Conservation (phyloP, 2,888 invertebrate genomes). For the Tenodera sinensis region DNA sequence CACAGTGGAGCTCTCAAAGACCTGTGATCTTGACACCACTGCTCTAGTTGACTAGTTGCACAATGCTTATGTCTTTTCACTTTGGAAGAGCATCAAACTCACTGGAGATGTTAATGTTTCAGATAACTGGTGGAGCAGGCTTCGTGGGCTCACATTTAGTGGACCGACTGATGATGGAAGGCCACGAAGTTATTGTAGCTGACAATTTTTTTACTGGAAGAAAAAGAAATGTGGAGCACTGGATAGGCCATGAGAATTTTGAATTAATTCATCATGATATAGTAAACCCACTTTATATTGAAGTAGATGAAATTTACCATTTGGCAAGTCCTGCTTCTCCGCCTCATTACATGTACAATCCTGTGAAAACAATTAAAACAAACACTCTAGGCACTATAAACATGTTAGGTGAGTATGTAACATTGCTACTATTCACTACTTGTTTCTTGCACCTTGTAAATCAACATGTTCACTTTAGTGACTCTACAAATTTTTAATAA, state of each 20-base stretch:
- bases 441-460: too few species aligned
- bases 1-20: too few species aligned
- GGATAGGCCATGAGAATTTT: conserved; percentile 99
- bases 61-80: too few species aligned
- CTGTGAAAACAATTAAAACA: conserved; percentile 98
- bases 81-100: too few species aligned
- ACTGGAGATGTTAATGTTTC: conserved; percentile 36
- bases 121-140: conserved; percentile 94
- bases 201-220: conserved; percentile 98
- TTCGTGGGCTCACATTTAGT: conserved; percentile 99
- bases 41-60: too few species aligned
- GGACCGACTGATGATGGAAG: conserved; percentile 90
- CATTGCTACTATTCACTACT: too few species aligned
- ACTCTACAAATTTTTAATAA: too few species aligned
- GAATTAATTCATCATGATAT: conserved; percentile 98
- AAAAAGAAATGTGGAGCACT: conserved; percentile 95
- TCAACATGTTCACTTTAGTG: too few species aligned
- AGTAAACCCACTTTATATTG: conserved; percentile 94
- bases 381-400: conserved; percentile 96
- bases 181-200: conserved; percentile 94
- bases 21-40: too few species aligned
- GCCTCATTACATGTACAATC: conserved; percentile 99
- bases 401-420: conserved; percentile 67
- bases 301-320: conserved; percentile 98
- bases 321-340: conserved; percentile 98